Conservation (phyloP, 2,113 vertebrate genomes). For the Brevimyrus niger region DNA sequence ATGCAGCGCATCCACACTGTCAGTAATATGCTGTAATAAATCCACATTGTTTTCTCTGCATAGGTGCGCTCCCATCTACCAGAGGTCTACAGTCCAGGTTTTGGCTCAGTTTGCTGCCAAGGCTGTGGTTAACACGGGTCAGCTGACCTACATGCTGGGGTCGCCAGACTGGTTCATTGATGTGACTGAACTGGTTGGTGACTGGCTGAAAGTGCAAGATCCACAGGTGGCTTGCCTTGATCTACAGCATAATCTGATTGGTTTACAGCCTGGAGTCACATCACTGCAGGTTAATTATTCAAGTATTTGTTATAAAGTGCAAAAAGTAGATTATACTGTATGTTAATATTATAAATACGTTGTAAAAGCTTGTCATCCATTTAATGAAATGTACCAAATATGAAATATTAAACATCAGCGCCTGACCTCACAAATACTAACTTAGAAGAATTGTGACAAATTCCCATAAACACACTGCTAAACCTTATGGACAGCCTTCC, state of each 20-base stretch:
- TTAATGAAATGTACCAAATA: too few relatives aligned
- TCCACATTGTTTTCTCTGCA: neutral
- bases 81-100: constrained; percentile 55
- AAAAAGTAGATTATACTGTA: neutral
- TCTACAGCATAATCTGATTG: constrained; percentile 44
- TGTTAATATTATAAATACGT: too few relatives aligned
- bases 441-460: too few relatives aligned
- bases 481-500: too few relatives aligned
- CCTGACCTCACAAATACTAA: too few relatives aligned
- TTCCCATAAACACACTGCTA: too few relatives aligned
- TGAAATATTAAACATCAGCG: too few relatives aligned
- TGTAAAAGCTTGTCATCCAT: too few relatives aligned
- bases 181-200: constrained; percentile 51
- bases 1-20: neutral
- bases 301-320: neutral
- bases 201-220: constrained; percentile 52
- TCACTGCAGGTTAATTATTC: constrained; percentile 48
- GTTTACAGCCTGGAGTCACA: constrained; percentile 56
- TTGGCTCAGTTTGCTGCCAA: constrained; percentile 57
- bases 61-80: constrained; percentile 57
- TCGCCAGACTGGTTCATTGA: constrained; percentile 61
- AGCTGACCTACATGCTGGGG: constrained; percentile 49
- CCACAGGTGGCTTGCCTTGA: constrained; percentile 47
- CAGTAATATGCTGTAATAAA: neutral
- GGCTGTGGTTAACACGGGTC: constrained; percentile 23